Percentiles rank a stretch among this genome's conserved stretches.
phyloP scores from a whole-genome alignment of 2,888 invertebrate species.

The Agrotis segetum region DNA sequence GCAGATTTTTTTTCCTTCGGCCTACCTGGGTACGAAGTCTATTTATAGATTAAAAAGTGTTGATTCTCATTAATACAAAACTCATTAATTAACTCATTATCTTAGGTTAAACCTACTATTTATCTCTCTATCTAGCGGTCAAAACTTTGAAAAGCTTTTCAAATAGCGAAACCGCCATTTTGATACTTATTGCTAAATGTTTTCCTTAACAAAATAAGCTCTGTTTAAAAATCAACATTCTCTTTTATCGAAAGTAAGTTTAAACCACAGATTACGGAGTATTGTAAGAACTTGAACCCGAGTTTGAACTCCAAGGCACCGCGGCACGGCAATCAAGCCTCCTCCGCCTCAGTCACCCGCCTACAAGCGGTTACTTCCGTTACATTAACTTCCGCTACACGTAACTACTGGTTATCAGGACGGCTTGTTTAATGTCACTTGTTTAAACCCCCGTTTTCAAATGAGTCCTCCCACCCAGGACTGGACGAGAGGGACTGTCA shows the following conservation, averaged over 20 bases:
- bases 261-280: background rate
- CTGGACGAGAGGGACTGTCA: no score
- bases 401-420: conserved; percentile 11
- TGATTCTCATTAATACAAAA: background rate
- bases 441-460: background rate
- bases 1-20: no score
- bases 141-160: no score
- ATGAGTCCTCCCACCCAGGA: no score
- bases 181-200: no score
- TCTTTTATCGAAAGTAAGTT: conserved; percentile 4
- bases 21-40: no score
- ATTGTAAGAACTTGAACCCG: conserved; percentile 40
- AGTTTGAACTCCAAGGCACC: conserved; percentile 38
- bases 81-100: no score
- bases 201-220: background rate
- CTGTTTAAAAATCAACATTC: conserved; percentile 10
- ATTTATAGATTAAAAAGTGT: no score
- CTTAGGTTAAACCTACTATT: no score
- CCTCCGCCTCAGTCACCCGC: conserved; percentile 12
- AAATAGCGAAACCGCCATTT: no score
- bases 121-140: no score
- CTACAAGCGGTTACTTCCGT: conserved; percentile 27
- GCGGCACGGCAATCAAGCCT: conserved; percentile 19
- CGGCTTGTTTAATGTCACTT: conserved; percentile 1
- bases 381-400: conserved; percentile 25